phyloP scores from a whole-genome alignment of 2,113 vertebrate genomes.

The Lophius piscatorius region DNA sequence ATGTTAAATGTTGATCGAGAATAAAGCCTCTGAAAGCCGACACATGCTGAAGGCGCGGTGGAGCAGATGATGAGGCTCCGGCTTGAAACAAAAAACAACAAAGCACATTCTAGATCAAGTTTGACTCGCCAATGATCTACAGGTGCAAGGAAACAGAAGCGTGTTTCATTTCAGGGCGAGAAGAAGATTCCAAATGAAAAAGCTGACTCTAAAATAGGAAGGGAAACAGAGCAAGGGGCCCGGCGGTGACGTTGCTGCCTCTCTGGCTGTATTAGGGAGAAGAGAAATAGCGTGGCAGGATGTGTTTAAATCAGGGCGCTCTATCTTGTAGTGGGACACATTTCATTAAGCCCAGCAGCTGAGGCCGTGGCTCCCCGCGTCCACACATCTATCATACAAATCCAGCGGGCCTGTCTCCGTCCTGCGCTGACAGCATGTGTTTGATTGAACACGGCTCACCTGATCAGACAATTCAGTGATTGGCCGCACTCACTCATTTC shows the following conservation, averaged over 20 bases:
- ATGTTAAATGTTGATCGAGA: conserved; percentile 16
- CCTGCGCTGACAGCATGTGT: conserved; percentile 61
- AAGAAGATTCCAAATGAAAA: conserved; percentile 69
- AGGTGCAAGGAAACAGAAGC: conserved; percentile 59
- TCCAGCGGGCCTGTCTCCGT: conserved; percentile 67
- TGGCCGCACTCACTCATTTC: conserved; percentile 61
- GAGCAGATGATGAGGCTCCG: conserved; percentile 8
- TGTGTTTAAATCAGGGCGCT: conserved; percentile 77
- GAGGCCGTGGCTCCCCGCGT: conserved; percentile 66
- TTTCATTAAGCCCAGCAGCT: conserved; percentile 82
- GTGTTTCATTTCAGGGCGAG: conserved; percentile 53
- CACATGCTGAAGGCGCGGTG: conserved; percentile 19
- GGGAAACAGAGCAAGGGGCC: conserved; percentile 64
- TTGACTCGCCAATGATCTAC: conserved; percentile 64
- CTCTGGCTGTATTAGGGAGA: conserved; percentile 69
- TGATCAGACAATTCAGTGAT: conserved; percentile 67
- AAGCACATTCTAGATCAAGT: conserved; percentile 57
- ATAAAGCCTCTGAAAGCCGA: conserved; percentile 8
- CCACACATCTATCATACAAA: conserved; percentile 77
- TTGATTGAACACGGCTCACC: conserved; percentile 49
- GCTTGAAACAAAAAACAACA: conserved; percentile 48
- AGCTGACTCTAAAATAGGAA: conserved; percentile 66
- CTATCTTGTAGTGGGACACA: conserved; percentile 78
- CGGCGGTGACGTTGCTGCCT: conserved; percentile 51
- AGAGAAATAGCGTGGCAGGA: conserved; percentile 70